Evolutionary conservation across 2,888 invertebrate species (phyloP).

Genomic region (Acronicta aceris): DNA sequence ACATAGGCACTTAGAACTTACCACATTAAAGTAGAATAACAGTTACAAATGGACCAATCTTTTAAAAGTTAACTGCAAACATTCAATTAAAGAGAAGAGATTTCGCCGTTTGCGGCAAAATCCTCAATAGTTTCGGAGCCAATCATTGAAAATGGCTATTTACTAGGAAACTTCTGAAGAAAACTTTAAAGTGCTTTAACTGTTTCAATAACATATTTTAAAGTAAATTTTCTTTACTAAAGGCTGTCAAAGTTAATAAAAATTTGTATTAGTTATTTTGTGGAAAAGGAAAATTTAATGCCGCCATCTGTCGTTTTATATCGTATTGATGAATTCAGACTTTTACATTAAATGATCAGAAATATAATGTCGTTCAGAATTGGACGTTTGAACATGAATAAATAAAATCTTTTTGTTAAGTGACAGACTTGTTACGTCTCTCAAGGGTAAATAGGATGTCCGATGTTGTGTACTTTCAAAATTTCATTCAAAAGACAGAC

Average conservation of each 20-base stretch:
- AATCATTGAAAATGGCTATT: conserved; percentile 28
- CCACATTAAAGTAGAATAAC: not conserved
- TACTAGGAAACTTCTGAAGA: conserved; percentile 4
- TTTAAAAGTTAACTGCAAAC: conserved; percentile 20
- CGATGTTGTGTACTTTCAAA: not conserved
- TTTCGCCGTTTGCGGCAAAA: conserved; percentile 1
- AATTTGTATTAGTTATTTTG: conserved; percentile 2
- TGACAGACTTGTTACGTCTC: not conserved
- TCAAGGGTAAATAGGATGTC: not conserved
- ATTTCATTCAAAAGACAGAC: not conserved
- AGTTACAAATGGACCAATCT: conserved; percentile 9
- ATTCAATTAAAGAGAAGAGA: conserved; percentile 16
- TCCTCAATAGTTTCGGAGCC: conserved; percentile 7
- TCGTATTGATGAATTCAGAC: conserved; percentile 12
- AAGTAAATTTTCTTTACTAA: conserved; percentile 14
- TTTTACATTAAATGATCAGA: conserved; percentile 14
- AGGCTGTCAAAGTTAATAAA: conserved; percentile 21
- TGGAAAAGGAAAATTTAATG: conserved; percentile 8
- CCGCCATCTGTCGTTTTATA: conserved; percentile 11
- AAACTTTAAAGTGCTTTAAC: conserved; percentile 12
- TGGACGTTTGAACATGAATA: not conserved
- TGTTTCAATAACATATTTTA: conserved; percentile 10
- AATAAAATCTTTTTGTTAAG: conserved; percentile 1
- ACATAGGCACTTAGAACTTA: not conserved
- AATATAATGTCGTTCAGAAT: conserved; percentile 3